These are phyloP conservation scores for Artibeus lituratus DNA, from an alignment of 2,797 vertebrate genomes.

Conservation along the genomic window DNA sequence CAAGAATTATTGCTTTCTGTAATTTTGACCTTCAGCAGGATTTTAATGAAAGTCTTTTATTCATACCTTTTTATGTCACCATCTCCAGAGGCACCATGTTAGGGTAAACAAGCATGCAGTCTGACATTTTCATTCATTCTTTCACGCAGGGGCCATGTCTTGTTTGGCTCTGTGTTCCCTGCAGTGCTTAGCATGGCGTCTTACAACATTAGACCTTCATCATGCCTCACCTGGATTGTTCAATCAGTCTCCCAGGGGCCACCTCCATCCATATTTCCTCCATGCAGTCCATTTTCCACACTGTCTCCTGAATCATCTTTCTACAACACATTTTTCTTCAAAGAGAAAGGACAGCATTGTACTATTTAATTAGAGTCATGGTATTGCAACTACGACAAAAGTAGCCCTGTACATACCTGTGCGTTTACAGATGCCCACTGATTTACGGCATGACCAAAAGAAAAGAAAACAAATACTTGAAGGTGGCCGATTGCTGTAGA, in stretches of 20 bases:
- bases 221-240: background rate
- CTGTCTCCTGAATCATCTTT: background rate
- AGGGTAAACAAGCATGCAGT: background rate
- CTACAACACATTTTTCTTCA: background rate
- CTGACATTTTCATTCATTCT: slow-evolving; percentile 22
- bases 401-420: background rate
- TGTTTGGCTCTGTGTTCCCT: background rate
- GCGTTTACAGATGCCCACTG: background rate
- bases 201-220: background rate
- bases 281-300: background rate
- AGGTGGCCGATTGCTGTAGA: background rate
- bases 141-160: background rate
- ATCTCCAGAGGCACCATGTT: background rate
- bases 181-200: background rate
- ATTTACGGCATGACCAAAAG: background rate
- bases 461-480: background rate
- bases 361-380: background rate
- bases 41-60: background rate
- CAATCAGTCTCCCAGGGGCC: background rate
- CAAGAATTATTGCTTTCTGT: background rate
- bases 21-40: background rate
- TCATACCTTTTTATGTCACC: background rate
- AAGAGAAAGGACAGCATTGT: slow-evolving; percentile 2
- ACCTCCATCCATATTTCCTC: background rate
- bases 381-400: background rate